These are phyloP conservation scores for Hoplodrina blanda DNA, from an alignment of 2,888 invertebrate genomes.

Conservation along the genomic window DNA sequence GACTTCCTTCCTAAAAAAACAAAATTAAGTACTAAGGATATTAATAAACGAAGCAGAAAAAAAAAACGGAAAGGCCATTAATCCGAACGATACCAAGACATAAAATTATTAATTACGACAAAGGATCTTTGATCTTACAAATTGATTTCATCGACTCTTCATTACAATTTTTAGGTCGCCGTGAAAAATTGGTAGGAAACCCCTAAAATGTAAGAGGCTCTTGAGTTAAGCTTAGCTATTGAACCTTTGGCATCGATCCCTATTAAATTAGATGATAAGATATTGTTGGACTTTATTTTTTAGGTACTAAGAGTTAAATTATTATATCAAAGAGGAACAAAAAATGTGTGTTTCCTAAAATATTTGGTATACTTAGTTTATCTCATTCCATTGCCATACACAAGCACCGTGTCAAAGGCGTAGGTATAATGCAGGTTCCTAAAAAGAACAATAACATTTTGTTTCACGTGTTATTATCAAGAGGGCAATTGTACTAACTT, in stretches of 20 bases:
- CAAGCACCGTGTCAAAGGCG: too few relatives aligned
- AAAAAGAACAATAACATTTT: too few relatives aligned
- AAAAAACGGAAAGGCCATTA: slow-evolving; percentile 20
- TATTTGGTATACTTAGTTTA: too few relatives aligned
- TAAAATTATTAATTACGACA: slow-evolving; percentile 54
- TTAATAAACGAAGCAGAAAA: slow-evolving; percentile 18
- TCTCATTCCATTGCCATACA: too few relatives aligned
- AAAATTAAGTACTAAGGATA: slow-evolving; percentile 17
- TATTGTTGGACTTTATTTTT: not conserved
- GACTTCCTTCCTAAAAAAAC: slow-evolving; percentile 23
- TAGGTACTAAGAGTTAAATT: not conserved
- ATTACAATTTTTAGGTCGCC: slow-evolving; percentile 38
- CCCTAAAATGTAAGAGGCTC: slow-evolving; percentile 23
- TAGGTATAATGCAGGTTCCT: too few relatives aligned
- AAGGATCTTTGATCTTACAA: slow-evolving; percentile 55
- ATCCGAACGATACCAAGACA: slow-evolving; percentile 21
- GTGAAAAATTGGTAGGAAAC: slow-evolving; percentile 24
- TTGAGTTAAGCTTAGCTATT: slow-evolving; percentile 13
- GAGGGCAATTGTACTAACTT: too few relatives aligned
- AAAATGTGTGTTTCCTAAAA: too few relatives aligned
- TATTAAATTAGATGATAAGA: not conserved
- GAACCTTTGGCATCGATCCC: slow-evolving; percentile 2
- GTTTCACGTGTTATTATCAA: too few relatives aligned
- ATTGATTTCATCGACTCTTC: slow-evolving; percentile 53
- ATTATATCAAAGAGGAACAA: not conserved